phyloP scores from a whole-genome alignment of 2,888 invertebrate genomes.

The Microctonus aethiopoides region DNA sequence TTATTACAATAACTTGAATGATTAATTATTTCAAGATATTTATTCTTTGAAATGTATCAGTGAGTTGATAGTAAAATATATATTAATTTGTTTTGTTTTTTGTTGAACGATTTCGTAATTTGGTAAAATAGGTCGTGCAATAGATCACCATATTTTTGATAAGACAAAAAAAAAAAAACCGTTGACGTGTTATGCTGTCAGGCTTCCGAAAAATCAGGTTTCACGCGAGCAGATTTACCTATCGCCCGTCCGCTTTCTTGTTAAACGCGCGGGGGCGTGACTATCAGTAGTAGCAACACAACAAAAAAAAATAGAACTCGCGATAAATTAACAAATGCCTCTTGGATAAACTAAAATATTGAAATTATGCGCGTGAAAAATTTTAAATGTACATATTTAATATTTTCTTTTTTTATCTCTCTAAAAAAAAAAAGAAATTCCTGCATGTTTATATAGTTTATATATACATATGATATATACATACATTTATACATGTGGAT shows the following conservation, averaged over 20 bases:
- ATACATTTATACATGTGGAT: too few relatives aligned
- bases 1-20: not conserved
- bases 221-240: slow-evolving; percentile 7
- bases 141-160: slow-evolving; percentile 7
- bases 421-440: not conserved
- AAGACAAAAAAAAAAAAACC: not conserved
- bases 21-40: not conserved
- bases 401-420: not conserved
- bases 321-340: slow-evolving; percentile 12
- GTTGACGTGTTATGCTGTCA: not conserved
- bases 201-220: slow-evolving; percentile 11
- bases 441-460: too few relatives aligned
- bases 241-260: slow-evolving; percentile 10
- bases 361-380: not conserved
- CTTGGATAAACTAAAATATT: not conserved
- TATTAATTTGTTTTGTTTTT: not conserved
- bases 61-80: not conserved
- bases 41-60: too few relatives aligned
- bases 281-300: slow-evolving; percentile 9
- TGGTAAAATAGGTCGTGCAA: slow-evolving; percentile 6
- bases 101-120: not conserved
- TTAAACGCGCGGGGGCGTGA: slow-evolving; percentile 14
- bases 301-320: not conserved
- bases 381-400: not conserved
- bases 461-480: too few relatives aligned